Base-by-base conservation (phyloP, 2,113 vertebrate species). In the Pan troglodytes region DNA sequence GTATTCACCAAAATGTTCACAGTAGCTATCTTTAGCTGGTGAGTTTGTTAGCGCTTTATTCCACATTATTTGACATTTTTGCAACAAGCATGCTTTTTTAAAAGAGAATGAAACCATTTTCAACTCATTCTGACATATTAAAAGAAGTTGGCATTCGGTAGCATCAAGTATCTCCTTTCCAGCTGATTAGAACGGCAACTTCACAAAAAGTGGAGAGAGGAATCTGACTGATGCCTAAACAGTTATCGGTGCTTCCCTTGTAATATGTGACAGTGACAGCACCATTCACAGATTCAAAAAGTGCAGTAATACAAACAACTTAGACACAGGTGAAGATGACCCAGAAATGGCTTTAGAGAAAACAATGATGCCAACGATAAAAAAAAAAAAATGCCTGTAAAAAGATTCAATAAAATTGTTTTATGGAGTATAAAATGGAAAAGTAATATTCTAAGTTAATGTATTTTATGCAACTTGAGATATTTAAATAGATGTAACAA, bases 41-140 rank as follows among this genome's bases (percentile, higher is more conserved):
- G 22, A 82, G 59, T 70, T 82, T 9, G 10, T 61, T 83, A 22
- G 12, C 35, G 17, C 45, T 81, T 90, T 81, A 81, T 45, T 70
- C 50, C 67, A 48, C 12, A 8, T 6, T 70, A n/a, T 40, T 76
- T 79, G 61, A 75, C 35, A 76, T 79, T 85, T 96, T 94, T 86
- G 18, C 80, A 61, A 82, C 50, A 73, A 90, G 48, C 27, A 1
- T 6, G 6, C 81, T 7, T 88, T 70, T 90, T 85, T 48, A 90
- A 59, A 93, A 76, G 88, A 93, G 40, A 72, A 78, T 57, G 55
- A 86, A 82, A 12, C 30, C 30, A 86, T 75, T 96, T 94, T 93
- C 57, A 76, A 57, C 9, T 61, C 32, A 86, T 68, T 52, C 22
- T 68, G 40, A 78, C 86, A 78, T 16, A 82, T 38, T 89, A 48